These are phyloP conservation scores for Plecturocebus donacophilus DNA, from an alignment of 2,113 vertebrate species.

Conservation along the genomic window DNA sequence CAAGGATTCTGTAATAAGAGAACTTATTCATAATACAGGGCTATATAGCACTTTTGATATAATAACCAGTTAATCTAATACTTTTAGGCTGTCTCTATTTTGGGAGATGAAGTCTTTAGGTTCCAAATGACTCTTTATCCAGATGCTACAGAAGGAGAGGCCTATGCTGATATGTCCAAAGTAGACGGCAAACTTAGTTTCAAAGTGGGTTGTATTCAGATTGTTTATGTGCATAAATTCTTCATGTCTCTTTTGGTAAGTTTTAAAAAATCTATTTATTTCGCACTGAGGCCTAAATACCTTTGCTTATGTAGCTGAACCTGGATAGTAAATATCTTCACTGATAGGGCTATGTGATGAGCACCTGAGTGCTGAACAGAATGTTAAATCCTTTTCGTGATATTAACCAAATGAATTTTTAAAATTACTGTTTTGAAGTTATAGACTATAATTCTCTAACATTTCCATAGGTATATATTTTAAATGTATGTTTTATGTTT, in stretches of 20 bases:
- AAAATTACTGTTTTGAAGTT: neutral
- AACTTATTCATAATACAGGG: neutral
- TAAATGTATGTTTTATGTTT: conserved; percentile 7
- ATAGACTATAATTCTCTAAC: neutral
- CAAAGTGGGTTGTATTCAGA: conserved; percentile 95
- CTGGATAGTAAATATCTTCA: neutral
- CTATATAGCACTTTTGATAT: neutral
- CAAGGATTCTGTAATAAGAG: neutral
- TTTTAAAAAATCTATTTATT: conserved; percentile 48
- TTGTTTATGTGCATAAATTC: conserved; percentile 96
- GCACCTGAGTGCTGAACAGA: neutral
- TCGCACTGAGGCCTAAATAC: neutral
- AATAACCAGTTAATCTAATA: conserved; percentile 40
- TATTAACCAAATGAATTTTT: neutral
- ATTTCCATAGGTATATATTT: conserved; percentile 1
- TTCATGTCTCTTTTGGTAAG: conserved; percentile 96
- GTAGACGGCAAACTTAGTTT: conserved; percentile 93
- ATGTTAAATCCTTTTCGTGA: neutral
- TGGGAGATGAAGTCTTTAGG: conserved; percentile 96
- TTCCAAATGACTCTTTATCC: conserved; percentile 93
- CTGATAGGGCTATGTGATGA: neutral
- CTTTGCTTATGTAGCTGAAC: neutral
- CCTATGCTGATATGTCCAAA: conserved; percentile 91
- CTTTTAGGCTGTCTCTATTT: conserved; percentile 93
- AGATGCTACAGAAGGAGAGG: conserved; percentile 90